Conservation (phyloP, 2,113 vertebrate genomes). For the Sturnus vulgaris region DNA sequence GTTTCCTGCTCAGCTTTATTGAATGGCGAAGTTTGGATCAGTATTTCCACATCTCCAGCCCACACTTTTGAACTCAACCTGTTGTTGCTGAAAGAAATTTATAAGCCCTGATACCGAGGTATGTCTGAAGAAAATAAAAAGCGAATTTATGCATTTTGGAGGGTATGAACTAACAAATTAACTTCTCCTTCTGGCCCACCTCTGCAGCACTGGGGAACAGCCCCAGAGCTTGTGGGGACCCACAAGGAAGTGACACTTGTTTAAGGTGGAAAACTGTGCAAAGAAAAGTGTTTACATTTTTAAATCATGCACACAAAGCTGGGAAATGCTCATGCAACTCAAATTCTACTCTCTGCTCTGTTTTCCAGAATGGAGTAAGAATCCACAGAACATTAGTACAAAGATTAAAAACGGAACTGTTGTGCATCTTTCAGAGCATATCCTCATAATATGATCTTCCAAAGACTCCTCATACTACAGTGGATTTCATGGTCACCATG, state of each 20-base stretch:
- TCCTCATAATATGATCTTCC: background rate
- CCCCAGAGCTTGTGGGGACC: background rate
- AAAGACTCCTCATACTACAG: background rate
- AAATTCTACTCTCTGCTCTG: background rate
- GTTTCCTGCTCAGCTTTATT: background rate
- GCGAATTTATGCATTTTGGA: background rate
- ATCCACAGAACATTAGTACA: background rate
- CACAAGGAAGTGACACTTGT: background rate
- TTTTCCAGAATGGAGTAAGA: background rate
- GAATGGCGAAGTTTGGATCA: background rate
- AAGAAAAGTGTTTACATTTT: background rate
- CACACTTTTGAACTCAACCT: background rate
- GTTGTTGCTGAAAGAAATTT: background rate
- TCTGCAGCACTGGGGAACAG: background rate
- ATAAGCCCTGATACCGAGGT: background rate
- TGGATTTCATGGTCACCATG: rapidly evolving
- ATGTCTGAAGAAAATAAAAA: background rate
- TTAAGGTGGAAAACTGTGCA: background rate
- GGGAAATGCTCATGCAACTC: background rate
- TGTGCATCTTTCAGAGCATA: background rate
- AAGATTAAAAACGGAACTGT: background rate
- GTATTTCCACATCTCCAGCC: background rate
- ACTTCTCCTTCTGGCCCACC: background rate
- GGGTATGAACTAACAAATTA: background rate
- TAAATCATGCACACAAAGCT: background rate